Percentiles rank a stretch among this genome's conserved stretches.
These are phyloP conservation scores for Dryobota labecula DNA, from an alignment of 2,888 invertebrate species.

Conservation along the genomic window DNA sequence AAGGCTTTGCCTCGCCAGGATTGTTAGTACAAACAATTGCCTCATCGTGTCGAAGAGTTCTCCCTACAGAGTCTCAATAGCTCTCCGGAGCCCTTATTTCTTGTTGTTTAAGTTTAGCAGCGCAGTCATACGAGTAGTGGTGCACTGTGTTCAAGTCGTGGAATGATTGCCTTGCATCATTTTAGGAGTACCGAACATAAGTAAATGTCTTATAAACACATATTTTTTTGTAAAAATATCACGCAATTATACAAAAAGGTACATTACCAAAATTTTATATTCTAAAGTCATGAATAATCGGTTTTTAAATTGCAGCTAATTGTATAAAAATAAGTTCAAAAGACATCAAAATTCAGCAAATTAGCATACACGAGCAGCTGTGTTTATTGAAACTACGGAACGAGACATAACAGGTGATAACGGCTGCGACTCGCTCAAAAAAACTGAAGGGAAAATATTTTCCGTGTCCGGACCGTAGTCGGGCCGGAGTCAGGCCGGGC, in stretches of 20 bases:
- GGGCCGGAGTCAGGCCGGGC: constrained; percentile 27
- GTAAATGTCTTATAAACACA: no score
- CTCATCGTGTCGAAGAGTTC: constrained; percentile 76
- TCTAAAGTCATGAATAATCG: neutral
- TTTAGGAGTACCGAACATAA: neutral
- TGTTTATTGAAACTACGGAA: constrained; percentile 40
- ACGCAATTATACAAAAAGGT: neutral
- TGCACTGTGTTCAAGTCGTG: constrained; percentile 50
- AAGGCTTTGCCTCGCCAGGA: constrained; percentile 53
- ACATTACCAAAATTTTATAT: neutral
- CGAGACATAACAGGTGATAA: constrained; percentile 48
- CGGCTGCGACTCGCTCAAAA: constrained; percentile 32
- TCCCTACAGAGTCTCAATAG: constrained; percentile 67
- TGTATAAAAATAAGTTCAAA: constrained; percentile 22
- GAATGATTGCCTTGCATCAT: constrained; percentile 14
- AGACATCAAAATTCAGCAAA: constrained; percentile 15
- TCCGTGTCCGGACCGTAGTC: constrained; percentile 40
- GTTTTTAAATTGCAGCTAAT: neutral
- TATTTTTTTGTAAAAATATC: neutral
- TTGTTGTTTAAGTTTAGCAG: constrained; percentile 69
- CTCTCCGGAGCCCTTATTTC: constrained; percentile 68
- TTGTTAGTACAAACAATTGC: constrained; percentile 79
- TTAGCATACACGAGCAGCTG: constrained; percentile 36
- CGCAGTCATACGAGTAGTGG: constrained; percentile 23
- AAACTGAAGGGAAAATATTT: constrained; percentile 50